phyloP scores from a whole-genome alignment of 2,113 vertebrate genomes.

The Mionectes macconnelli region DNA sequence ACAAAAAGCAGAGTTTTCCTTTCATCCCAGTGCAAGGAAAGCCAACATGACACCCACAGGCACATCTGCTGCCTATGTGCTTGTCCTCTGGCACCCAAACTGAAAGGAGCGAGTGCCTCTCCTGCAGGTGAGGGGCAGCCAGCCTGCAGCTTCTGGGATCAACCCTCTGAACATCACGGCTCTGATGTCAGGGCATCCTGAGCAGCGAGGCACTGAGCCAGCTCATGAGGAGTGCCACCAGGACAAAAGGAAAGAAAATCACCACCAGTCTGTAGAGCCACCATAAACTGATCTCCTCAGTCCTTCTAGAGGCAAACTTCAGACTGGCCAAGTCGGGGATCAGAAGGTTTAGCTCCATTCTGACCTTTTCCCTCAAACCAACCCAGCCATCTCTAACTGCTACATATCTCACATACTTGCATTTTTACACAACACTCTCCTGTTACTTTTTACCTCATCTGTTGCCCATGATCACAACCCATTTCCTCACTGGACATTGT shows the following conservation, averaged over 20 bases:
- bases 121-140: neutral
- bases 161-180: fast-evolving
- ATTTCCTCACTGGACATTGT: neutral
- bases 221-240: neutral
- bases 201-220: neutral
- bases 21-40: neutral
- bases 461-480: neutral
- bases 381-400: constrained; percentile 39
- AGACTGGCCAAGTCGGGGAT: neutral
- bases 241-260: neutral
- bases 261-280: neutral
- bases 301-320: neutral
- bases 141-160: neutral
- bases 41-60: neutral
- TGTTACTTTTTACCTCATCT: constrained; percentile 54
- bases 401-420: neutral
- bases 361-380: constrained; percentile 46
- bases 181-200: neutral
- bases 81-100: neutral
- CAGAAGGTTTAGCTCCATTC: neutral
- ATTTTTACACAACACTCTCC: constrained; percentile 2
- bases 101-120: neutral
- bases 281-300: neutral
- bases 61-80: neutral
- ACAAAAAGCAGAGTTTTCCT: neutral